phyloP scores from a whole-genome alignment of 64 coral and sea anemone genomes.

The Actinia tenebrosa region DNA sequence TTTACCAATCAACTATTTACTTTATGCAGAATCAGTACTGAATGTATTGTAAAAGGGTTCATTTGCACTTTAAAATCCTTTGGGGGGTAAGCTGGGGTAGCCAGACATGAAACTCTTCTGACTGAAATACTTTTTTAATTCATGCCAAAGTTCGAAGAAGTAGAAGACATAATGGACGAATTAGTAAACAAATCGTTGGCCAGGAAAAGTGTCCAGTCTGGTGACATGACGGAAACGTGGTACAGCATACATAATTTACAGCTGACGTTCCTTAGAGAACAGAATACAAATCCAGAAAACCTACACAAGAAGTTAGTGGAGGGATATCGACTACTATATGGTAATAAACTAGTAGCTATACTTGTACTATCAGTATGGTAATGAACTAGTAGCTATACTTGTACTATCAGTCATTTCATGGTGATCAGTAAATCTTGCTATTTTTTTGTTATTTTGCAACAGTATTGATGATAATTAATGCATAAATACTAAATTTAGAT shows the following conservation, averaged over 20 bases:
- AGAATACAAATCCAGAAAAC: constrained; percentile 17
- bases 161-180: constrained; percentile 92
- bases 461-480: too few relatives aligned
- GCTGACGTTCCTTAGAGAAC: constrained; percentile 68
- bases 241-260: constrained; percentile 89
- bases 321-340: constrained; percentile 48
- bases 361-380: background rate
- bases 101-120: too few relatives aligned
- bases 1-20: too few relatives aligned
- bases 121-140: too few relatives aligned
- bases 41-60: too few relatives aligned
- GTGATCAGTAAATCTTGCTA: too few relatives aligned
- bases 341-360: background rate
- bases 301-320: constrained; percentile 76
- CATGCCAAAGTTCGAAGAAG: constrained; percentile 58
- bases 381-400: background rate
- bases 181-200: constrained; percentile 93
- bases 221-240: constrained; percentile 21
- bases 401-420: too few relatives aligned
- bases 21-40: too few relatives aligned
- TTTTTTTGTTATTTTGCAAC: too few relatives aligned
- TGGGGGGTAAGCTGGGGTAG: too few relatives aligned
- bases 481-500: too few relatives aligned
- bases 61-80: too few relatives aligned
- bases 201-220: constrained; percentile 59